Conservation (phyloP, 2,888 invertebrate genomes). For the Trichopria drosophilae region DNA sequence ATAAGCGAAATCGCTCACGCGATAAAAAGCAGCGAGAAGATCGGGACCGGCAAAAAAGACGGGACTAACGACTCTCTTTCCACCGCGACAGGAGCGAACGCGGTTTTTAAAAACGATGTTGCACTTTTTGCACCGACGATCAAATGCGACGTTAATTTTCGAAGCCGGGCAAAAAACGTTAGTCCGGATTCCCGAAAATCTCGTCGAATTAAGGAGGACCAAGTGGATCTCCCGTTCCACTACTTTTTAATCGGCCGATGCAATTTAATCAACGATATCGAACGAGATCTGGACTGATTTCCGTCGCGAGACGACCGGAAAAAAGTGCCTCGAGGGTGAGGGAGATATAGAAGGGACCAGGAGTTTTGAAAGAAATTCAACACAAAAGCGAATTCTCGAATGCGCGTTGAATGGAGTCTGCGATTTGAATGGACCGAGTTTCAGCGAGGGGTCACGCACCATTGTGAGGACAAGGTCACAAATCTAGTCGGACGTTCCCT, state of each 20-base stretch:
- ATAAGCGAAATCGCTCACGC: conserved; percentile 17
- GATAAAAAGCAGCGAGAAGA: conserved; percentile 12
- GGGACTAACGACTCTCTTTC: conserved; percentile 3
- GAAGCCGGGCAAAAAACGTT: no score
- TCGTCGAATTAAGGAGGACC: no score
- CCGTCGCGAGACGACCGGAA: conserved; percentile 23
- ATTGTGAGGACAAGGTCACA: conserved; percentile 57
- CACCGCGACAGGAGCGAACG: background rate
- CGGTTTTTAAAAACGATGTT: no score
- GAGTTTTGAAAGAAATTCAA: conserved; percentile 46
- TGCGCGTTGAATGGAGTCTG: conserved; percentile 55
- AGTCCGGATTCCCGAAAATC: no score
- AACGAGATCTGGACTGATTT: conserved; percentile 25
- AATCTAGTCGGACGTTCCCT: conserved; percentile 51
- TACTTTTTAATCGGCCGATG: no score
- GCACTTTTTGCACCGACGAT: no score
- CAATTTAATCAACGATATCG: no score
- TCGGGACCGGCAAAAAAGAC: no score
- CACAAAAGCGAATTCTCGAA: conserved; percentile 47
- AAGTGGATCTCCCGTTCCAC: no score
- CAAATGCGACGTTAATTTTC: no score
- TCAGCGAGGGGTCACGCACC: conserved; percentile 50
- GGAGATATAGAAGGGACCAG: conserved; percentile 33
- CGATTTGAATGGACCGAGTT: conserved; percentile 52
- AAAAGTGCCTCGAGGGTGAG: conserved; percentile 30